Conservation (phyloP, 2,888 invertebrate genomes). For the Melipona beecheii region DNA sequence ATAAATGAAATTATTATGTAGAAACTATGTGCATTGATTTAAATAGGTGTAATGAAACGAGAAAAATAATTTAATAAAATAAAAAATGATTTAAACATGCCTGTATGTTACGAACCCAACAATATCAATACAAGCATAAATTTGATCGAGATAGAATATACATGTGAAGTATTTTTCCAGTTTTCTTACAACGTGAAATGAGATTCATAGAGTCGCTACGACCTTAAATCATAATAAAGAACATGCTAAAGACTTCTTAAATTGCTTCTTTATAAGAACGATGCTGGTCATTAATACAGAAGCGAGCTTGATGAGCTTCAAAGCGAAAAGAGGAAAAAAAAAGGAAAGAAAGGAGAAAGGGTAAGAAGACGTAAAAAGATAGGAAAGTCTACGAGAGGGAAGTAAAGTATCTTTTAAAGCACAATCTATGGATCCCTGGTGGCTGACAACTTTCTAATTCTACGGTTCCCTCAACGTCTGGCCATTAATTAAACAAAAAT, state of each 20-base stretch:
- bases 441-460: background rate
- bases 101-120: too few species aligned
- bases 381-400: constrained; percentile 6
- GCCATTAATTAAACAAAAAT: background rate
- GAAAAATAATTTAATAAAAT: too few species aligned
- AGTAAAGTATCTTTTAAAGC: constrained; percentile 16
- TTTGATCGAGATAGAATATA: too few species aligned
- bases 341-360: constrained; percentile 27
- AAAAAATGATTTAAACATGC: too few species aligned
- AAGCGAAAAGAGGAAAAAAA: constrained; percentile 36
- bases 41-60: too few species aligned
- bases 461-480: background rate
- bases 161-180: background rate
- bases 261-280: constrained; percentile 65
- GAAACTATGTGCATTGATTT: too few species aligned
- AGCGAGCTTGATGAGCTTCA: constrained; percentile 75
- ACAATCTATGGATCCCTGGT: background rate
- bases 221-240: constrained; percentile 44
- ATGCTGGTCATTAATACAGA: constrained; percentile 79
- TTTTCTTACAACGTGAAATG: background rate
- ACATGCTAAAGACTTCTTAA: constrained; percentile 57
- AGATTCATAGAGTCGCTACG: constrained; percentile 6
- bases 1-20: too few species aligned
- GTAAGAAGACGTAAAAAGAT: constrained; percentile 32
- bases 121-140: too few species aligned